A percentile compares a stretch with the other conserved stretches of the same genome.
These are phyloP conservation scores for Labeo catla DNA, from an alignment of 2,113 vertebrate species.

Conservation along the genomic window DNA sequence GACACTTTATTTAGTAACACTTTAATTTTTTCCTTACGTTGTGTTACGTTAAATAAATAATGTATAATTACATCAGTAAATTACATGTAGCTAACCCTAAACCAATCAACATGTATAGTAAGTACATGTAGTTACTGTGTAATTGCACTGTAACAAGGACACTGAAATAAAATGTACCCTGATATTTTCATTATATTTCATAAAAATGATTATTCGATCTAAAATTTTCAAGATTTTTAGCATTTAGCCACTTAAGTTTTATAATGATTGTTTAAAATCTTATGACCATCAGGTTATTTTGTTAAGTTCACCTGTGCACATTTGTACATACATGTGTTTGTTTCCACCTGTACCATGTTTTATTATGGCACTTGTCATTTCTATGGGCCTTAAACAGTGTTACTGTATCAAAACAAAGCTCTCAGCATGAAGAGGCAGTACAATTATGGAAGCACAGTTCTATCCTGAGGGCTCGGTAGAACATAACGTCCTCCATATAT, in stretches of 20 bases:
- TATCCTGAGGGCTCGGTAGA: slow-evolving; percentile 58
- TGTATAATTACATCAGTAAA: too few species aligned
- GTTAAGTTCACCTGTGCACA: neutral
- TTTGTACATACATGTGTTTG: neutral
- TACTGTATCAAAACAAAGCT: slow-evolving; percentile 40
- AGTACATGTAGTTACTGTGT: too few species aligned
- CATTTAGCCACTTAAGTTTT: neutral
- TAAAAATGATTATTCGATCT: too few species aligned
- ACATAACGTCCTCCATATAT: slow-evolving; percentile 46
- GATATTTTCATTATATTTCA: too few species aligned
- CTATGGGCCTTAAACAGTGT: slow-evolving; percentile 10
- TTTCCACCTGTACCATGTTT: slow-evolving; percentile 10
- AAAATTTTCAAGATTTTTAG: too few species aligned
- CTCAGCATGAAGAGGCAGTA: slow-evolving; percentile 51
- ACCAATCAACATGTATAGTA: too few species aligned
- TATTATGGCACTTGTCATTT: slow-evolving; percentile 22
- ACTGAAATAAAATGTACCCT: too few species aligned
- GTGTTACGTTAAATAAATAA: too few species aligned
- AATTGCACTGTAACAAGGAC: too few species aligned
- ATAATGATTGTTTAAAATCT: neutral
- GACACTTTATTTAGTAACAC: too few species aligned
- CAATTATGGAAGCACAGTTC: slow-evolving; percentile 63
- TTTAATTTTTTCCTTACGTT: too few species aligned
- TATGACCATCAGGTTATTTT: neutral
- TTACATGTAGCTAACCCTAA: too few species aligned